A percentile compares a stretch with the other conserved stretches of the same genome.
These are phyloP conservation scores for Trichechus manatus DNA, from an alignment of 2,113 vertebrate genomes.

Conservation along the genomic window DNA sequence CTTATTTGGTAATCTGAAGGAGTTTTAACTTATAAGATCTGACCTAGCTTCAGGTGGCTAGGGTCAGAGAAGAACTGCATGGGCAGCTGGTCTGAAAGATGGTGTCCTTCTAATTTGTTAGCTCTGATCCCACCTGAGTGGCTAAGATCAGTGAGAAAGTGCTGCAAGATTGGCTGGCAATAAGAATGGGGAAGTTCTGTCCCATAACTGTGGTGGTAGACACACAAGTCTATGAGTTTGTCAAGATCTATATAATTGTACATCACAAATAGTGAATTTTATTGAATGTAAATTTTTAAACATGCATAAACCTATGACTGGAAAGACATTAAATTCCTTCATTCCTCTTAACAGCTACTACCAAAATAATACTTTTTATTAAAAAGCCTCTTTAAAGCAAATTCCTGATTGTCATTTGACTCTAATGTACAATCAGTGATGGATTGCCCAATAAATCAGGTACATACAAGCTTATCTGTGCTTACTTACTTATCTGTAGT, in stretches of 20 bases:
- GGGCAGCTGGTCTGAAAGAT: not conserved
- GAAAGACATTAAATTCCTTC: not conserved
- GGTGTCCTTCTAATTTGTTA: not conserved
- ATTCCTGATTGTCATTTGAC: not conserved
- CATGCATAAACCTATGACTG: not conserved
- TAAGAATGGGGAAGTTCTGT: not conserved
- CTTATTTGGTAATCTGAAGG: not conserved
- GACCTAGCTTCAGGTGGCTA: not conserved
- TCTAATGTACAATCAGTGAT: too few species aligned
- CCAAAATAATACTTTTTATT: not conserved
- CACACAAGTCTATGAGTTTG: not conserved
- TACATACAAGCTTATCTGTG: too few species aligned
- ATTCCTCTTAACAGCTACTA: not conserved
- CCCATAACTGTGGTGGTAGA: not conserved
- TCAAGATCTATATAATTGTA: not conserved
- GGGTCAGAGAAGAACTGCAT: not conserved
- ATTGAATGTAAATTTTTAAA: not conserved
- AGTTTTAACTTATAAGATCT: not conserved
- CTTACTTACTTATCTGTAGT: too few species aligned
- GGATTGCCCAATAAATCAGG: too few species aligned
- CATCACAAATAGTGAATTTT: not conserved
- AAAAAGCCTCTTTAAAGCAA: not conserved
- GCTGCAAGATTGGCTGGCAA: not conserved
- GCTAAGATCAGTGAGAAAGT: not conserved
- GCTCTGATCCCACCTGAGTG: not conserved